Evolutionary conservation across 1,140 invertebrate genomes (phyloP).

Genomic region (Drosophila subpulchrella): DNA sequence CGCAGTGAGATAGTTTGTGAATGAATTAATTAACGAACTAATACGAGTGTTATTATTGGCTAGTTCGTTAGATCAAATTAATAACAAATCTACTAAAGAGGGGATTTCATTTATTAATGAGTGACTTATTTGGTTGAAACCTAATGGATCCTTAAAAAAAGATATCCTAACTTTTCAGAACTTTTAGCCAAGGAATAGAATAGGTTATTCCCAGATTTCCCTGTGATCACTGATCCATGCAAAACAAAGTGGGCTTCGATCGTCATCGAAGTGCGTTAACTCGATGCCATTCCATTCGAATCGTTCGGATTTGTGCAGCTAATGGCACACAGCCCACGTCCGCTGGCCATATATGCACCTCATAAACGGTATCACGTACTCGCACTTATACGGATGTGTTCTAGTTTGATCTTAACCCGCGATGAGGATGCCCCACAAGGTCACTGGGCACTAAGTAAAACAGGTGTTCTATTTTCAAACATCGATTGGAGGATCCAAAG

Average conservation of each 20-base stretch:
- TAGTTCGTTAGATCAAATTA: not conserved
- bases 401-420: conserved; percentile 14
- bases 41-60: conserved; percentile 8
- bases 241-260: conserved; percentile 2
- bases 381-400: conserved; percentile 30
- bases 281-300: conserved; percentile 9
- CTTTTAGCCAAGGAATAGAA: no score
- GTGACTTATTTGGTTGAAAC: no score
- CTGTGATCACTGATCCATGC: conserved; percentile 13
- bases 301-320: conserved; percentile 10
- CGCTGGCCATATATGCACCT: conserved; percentile 18
- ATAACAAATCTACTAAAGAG: not conserved
- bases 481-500: no score
- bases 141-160: no score
- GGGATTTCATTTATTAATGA: conserved; percentile 2
- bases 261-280: not conserved
- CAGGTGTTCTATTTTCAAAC: no score
- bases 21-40: conserved; percentile 14
- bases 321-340: conserved; percentile 17
- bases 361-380: conserved; percentile 28
- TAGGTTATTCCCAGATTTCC: not conserved
- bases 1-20: not conserved
- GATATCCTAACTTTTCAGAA: no score
- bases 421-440: conserved; percentile 13
- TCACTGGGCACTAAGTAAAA: not conserved